Conservation (phyloP, 2,888 invertebrate genomes). For the Cosmia trapezina region DNA sequence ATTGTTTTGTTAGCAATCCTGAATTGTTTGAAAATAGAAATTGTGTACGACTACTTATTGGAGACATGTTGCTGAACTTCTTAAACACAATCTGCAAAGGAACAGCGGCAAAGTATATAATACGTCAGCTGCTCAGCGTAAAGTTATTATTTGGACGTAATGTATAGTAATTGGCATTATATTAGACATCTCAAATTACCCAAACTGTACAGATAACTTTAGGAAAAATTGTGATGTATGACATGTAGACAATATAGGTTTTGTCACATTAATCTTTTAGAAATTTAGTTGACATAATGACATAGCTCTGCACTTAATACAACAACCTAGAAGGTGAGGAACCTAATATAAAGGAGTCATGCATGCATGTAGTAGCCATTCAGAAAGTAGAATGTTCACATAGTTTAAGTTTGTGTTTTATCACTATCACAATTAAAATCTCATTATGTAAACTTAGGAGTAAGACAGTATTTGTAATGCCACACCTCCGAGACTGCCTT, state of each 20-base stretch:
- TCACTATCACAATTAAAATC: constrained; percentile 90
- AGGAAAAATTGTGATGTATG: constrained; percentile 91
- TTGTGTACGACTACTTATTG: constrained; percentile 78
- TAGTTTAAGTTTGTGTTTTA: constrained; percentile 89
- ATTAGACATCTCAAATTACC: constrained; percentile 82
- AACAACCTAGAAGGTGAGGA: constrained; percentile 84
- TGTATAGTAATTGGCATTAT: constrained; percentile 81
- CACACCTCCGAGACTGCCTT: constrained; percentile 91
- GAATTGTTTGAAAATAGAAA: constrained; percentile 77
- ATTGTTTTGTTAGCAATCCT: constrained; percentile 82
- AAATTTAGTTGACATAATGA: constrained; percentile 83
- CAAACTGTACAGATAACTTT: constrained; percentile 90
- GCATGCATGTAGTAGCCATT: constrained; percentile 87
- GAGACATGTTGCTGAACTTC: constrained; percentile 72
- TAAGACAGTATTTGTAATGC: constrained; percentile 90
- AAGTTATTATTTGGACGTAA: constrained; percentile 72
- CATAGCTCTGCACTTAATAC: constrained; percentile 85
- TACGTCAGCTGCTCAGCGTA: constrained; percentile 80
- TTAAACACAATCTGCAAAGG: constrained; percentile 70
- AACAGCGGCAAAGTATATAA: constrained; percentile 85
- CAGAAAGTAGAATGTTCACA: constrained; percentile 86
- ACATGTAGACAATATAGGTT: constrained; percentile 91
- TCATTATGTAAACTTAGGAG: constrained; percentile 88
- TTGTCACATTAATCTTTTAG: constrained; percentile 89
- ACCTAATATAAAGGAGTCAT: constrained; percentile 81